Evolutionary conservation across 2,797 vertebrate species (phyloP), one percentile per base, ranked within the genome.

Genomic region (Sebastes oblongus): DNA sequence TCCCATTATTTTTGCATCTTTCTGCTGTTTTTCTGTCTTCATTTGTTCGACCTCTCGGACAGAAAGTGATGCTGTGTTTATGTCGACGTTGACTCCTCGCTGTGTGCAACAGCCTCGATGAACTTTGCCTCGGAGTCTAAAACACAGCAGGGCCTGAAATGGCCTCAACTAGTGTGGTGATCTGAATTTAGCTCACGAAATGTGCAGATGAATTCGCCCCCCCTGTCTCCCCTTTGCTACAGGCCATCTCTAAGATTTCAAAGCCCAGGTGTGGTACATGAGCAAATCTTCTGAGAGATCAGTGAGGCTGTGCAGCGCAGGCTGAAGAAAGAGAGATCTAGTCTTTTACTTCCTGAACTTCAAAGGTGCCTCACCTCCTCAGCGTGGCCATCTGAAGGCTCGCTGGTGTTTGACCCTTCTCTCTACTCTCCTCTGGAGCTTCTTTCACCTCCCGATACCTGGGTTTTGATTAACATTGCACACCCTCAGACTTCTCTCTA

Each of bases 341-440:
- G 82, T 88, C 91, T 93, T 89, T 91, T 90, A 92, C 92, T 95
- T 94, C 94, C 94, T 96, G 93, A 75, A 95, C 95, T 94, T 96
- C 96, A 96, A 96, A 96, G 95, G 72, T 73, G 75, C 90, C 89
- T 93, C 92, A 79, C 83, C 86, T 92, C 71, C 92, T 89, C 91
- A 67, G 88, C 82, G 83, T 88, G 92, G 92, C 93, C 92, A 94
- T 96, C 90, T 92, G 67, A 93, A 91, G 91, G 84, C 90, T 94
- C 89, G 4, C 65, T 80, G 77, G 78, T 78, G 86, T 91, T 90
- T 87, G 89, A 92, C 90, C 91, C 86, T 71, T 82, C 86, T 78
- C 90, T 78, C 29, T 67, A 24, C 78, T 77, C 55, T 60, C 30
- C 80, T 77, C 73, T 66, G 20, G 59, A 80, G 58, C 68, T 84